Percentiles rank a stretch among this genome's conserved stretches.
Evolutionary conservation across 2,113 vertebrate species (phyloP).

Genomic region (Erinaceus europaeus): DNA sequence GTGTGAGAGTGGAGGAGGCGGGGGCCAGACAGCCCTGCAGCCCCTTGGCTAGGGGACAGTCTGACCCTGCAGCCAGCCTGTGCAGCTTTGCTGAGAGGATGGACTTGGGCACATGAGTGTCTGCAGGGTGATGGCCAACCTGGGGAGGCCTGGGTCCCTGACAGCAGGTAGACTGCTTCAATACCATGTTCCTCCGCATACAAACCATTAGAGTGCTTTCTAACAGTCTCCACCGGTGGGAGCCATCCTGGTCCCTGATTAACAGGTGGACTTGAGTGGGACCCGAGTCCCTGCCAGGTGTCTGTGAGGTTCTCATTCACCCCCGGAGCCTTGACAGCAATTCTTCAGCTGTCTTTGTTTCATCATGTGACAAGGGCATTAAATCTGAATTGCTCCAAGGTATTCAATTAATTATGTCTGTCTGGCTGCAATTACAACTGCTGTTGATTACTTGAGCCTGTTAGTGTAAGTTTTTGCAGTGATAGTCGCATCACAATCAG

Average conservation of each 20-base stretch:
- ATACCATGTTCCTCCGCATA: too few relatives aligned
- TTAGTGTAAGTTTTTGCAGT: not conserved
- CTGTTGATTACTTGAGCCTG: constrained; percentile 42
- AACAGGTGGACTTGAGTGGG: not conserved
- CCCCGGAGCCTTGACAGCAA: not conserved
- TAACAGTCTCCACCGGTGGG: not conserved
- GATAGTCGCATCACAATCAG: not conserved
- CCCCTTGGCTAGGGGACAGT: not conserved
- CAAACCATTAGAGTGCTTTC: not conserved
- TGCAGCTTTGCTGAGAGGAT: not conserved
- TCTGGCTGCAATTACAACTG: constrained; percentile 39
- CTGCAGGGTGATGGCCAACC: not conserved
- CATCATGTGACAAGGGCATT: constrained; percentile 46
- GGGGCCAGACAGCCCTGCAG: not conserved
- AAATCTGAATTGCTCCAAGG: constrained; percentile 43
- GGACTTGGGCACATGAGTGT: not conserved
- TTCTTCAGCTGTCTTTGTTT: constrained; percentile 38
- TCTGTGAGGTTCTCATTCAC: not conserved
- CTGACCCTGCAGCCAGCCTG: rapidly evolving
- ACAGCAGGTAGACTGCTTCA: too few relatives aligned
- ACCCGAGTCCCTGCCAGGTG: not conserved
- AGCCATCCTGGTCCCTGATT: not conserved
- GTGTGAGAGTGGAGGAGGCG: not conserved
- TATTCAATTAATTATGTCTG: constrained; percentile 56
- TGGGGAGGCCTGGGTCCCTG: not conserved